A percentile compares a stretch with the other conserved stretches of the same genome.
phyloP scores from a whole-genome alignment of 2,797 vertebrate genomes.

The Lepus oiostolus region DNA sequence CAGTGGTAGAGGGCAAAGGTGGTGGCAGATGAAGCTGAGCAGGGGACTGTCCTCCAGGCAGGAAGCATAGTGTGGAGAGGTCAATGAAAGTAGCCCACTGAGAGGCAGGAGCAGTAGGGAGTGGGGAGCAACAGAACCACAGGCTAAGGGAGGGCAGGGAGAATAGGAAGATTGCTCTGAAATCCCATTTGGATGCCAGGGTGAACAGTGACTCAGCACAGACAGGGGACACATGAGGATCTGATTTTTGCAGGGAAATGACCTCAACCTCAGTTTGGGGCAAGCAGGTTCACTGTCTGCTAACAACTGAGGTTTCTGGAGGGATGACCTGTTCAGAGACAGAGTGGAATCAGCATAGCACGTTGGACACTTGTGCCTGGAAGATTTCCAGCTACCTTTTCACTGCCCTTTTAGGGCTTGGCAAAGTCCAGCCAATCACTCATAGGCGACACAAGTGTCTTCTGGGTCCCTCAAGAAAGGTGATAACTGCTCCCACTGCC shows the following conservation, averaged over 20 bases:
- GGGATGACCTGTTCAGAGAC: neutral
- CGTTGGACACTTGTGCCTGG: neutral
- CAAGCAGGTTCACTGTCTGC: neutral
- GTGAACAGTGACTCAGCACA: neutral
- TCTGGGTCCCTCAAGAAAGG: slow-evolving; percentile 26
- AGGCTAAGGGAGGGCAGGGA: neutral
- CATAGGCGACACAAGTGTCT: neutral
- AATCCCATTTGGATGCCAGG: neutral
- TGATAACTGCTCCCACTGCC: neutral
- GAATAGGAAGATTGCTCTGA: neutral
- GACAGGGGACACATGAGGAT: neutral
- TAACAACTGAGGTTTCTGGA: slow-evolving; percentile 21
- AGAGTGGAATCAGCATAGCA: neutral
- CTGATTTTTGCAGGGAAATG: slow-evolving; percentile 28
- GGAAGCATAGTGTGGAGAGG: neutral
- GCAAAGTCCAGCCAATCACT: neutral
- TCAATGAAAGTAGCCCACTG: neutral
- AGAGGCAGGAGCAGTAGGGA: neutral
- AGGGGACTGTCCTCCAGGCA: neutral
- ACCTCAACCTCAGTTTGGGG: neutral
- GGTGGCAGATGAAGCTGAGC: neutral
- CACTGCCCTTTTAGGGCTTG: neutral
- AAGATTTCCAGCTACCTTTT: neutral
- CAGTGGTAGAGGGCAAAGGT: neutral
- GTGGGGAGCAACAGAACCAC: neutral